A percentile compares a stretch with the other conserved stretches of the same genome.
phyloP scores from a whole-genome alignment of 2,797 vertebrate species.

The Halcyon chelicuti region DNA sequence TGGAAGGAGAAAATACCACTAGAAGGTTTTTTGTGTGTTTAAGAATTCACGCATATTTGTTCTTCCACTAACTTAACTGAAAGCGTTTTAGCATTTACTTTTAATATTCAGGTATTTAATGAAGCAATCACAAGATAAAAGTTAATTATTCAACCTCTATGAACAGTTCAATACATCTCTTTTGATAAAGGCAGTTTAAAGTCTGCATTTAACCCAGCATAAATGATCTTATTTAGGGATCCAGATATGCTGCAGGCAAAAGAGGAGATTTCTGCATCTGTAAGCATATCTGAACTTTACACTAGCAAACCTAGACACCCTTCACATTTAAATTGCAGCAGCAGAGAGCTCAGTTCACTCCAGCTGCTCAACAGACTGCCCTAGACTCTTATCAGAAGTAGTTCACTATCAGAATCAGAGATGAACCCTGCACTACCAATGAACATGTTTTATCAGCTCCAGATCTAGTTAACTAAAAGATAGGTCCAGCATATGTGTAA shows the following conservation, averaged over 20 bases:
- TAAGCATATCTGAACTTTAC: neutral
- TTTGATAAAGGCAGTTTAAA: neutral
- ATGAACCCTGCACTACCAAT: neutral
- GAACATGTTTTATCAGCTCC: neutral
- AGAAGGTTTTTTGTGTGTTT: neutral
- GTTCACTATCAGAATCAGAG: neutral
- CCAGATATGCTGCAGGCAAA: neutral
- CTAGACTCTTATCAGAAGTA: neutral
- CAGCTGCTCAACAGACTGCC: neutral
- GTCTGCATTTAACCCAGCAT: neutral
- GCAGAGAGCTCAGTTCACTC: neutral
- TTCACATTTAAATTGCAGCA: neutral
- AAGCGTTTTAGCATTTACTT: neutral
- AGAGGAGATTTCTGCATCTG: neutral
- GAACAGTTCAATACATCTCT: neutral
- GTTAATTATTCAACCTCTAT: neutral
- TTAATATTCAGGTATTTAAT: neutral
- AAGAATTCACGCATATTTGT: neutral
- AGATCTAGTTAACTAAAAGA: neutral
- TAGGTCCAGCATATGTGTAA: accelerated
- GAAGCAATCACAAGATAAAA: neutral
- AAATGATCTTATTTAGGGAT: neutral
- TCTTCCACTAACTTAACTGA: neutral
- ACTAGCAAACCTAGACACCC: neutral
- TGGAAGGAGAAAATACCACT: neutral